A percentile compares a stretch with the other conserved stretches of the same genome.
phyloP scores from a whole-genome alignment of 2,113 vertebrate species.

The Chionodraco myersi region DNA sequence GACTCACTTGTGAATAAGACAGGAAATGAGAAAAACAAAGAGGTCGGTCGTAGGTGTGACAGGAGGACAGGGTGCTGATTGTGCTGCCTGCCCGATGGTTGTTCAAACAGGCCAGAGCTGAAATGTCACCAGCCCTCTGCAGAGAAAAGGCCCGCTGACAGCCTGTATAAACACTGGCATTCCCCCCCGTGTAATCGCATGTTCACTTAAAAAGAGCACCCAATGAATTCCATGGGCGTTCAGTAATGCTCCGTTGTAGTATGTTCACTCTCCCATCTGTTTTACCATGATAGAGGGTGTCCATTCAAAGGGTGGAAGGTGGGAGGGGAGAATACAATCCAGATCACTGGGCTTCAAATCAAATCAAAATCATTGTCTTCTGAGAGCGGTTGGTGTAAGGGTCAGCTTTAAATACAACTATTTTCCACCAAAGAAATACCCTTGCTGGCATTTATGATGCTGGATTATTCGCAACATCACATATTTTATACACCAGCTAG shows the following conservation, averaged over 20 bases:
- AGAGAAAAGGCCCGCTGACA: conserved; percentile 73
- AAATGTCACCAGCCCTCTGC: conserved; percentile 73
- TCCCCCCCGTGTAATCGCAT: conserved; percentile 64
- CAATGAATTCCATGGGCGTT: conserved; percentile 75
- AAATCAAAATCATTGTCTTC: neutral
- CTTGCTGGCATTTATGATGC: neutral
- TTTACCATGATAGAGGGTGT: conserved; percentile 56
- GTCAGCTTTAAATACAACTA: neutral
- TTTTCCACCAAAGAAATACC: conserved; percentile 14
- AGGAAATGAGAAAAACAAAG: neutral
- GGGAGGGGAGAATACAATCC: conserved; percentile 5
- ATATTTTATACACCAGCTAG: neutral
- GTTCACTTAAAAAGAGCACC: conserved; percentile 78
- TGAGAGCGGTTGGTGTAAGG: neutral
- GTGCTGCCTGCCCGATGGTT: conserved; percentile 63
- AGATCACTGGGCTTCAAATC: conserved; percentile 9
- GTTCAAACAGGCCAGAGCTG: conserved; percentile 72
- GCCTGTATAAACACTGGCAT: conserved; percentile 77
- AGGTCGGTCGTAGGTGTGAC: conserved; percentile 35
- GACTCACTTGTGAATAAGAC: conserved; percentile 27
- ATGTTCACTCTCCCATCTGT: conserved; percentile 61
- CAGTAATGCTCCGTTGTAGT: conserved; percentile 64
- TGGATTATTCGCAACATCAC: neutral
- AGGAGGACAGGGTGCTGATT: conserved; percentile 44
- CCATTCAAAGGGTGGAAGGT: conserved; percentile 19